Percentiles rank a stretch among this genome's conserved stretches.
Evolutionary conservation across 2,113 vertebrate species (phyloP).

Genomic region (Malurus elegans): DNA sequence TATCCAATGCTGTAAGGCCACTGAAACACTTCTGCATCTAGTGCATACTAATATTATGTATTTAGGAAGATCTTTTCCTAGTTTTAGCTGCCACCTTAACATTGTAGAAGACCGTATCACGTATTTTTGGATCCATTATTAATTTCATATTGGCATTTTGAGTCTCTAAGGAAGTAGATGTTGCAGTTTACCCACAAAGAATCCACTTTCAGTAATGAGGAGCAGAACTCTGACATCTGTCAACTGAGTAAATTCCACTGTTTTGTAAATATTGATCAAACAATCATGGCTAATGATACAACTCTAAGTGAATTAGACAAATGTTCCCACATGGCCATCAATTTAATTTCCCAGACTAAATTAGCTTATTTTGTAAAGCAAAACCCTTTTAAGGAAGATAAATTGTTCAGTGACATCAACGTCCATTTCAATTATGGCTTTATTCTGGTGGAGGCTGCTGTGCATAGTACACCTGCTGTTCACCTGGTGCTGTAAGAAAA

Average conservation of each 20-base stretch:
- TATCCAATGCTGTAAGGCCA: not conserved
- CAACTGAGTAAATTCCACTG: conserved; percentile 51
- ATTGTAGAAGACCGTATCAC: not conserved
- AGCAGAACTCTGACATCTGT: conserved; percentile 38
- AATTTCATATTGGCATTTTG: not conserved
- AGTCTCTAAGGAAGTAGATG: not conserved
- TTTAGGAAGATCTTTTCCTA: not conserved
- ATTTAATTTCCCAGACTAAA: conserved; percentile 68
- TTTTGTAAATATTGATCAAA: conserved; percentile 72
- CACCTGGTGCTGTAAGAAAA: not conserved
- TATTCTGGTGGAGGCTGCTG: not conserved
- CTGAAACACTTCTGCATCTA: not conserved
- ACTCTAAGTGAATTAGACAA: conserved; percentile 70
- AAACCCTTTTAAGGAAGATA: conserved; percentile 63
- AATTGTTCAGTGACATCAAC: conserved; percentile 49
- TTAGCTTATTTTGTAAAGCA: conserved; percentile 53
- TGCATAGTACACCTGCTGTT: not conserved
- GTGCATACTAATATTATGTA: not conserved
- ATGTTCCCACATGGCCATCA: conserved; percentile 58
- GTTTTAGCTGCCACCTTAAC: not conserved
- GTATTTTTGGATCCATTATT: conserved; percentile 1
- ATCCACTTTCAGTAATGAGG: conserved; percentile 19
- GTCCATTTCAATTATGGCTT: conserved; percentile 55
- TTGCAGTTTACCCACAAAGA: conserved; percentile 17
- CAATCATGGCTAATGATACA: conserved; percentile 69